Evolutionary conservation across 2,888 invertebrate species (phyloP).

Genomic region (Arrhopalites spinosus): DNA sequence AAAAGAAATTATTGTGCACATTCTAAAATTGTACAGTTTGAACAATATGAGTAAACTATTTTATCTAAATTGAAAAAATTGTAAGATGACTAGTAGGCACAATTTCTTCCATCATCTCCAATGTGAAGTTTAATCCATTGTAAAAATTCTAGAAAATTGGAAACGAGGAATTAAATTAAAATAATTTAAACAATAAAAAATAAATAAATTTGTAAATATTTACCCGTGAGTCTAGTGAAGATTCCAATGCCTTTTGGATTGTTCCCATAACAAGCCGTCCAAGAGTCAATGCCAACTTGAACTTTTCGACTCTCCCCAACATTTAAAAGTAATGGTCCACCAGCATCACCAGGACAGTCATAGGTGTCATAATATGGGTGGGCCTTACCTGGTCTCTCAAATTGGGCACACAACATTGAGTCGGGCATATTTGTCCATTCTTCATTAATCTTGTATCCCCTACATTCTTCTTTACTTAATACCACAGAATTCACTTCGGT

Average conservation of each 20-base stretch:
- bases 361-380: constrained; percentile 44
- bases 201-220: too few species aligned
- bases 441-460: constrained; percentile 37
- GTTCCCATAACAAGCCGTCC: constrained; percentile 50
- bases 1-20: too few species aligned
- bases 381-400: constrained; percentile 27
- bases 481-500: constrained; percentile 44
- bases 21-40: too few species aligned
- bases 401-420: constrained; percentile 46
- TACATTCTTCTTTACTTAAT: constrained; percentile 45
- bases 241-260: constrained; percentile 49
- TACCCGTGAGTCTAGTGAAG: constrained; percentile 45
- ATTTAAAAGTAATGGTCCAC: constrained; percentile 42
- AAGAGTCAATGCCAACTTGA: constrained; percentile 51
- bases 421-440: constrained; percentile 50
- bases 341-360: constrained; percentile 53
- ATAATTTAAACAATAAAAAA: too few species aligned
- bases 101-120: constrained; percentile 48
- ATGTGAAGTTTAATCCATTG: constrained; percentile 52
- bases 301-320: constrained; percentile 41
- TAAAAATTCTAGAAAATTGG: constrained; percentile 47
- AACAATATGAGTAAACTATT: too few species aligned
- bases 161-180: too few species aligned
- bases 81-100: constrained; percentile 41
- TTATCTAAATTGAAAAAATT: neutral